Conservation (phyloP, 2,797 vertebrate genomes). For the Nannoperca australis region DNA sequence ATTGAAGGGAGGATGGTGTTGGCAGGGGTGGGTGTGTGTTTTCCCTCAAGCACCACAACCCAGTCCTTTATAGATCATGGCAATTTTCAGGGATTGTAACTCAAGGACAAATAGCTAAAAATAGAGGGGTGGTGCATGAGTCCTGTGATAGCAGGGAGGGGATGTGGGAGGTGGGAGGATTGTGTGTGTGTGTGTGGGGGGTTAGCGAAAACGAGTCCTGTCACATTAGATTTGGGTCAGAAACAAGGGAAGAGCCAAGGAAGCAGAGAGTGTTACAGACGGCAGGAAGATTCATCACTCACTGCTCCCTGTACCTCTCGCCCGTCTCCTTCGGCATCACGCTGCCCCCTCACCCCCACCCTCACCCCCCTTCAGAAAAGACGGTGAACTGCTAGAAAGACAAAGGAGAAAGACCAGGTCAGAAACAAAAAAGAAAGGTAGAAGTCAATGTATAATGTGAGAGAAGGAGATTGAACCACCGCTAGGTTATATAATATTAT, state of each 20-base stretch:
- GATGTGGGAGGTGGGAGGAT: slow-evolving; percentile 26
- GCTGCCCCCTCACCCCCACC: neutral
- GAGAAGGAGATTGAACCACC: slow-evolving; percentile 12
- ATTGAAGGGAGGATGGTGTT: slow-evolving; percentile 21
- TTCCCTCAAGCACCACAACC: slow-evolving; percentile 59
- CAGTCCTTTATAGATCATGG: slow-evolving; percentile 75
- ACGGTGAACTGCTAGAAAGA: slow-evolving; percentile 38
- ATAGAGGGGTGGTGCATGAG: slow-evolving; percentile 74
- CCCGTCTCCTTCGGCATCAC: slow-evolving; percentile 50
- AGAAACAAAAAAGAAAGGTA: neutral
- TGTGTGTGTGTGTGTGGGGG: slow-evolving; percentile 23
- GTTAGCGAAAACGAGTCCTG: slow-evolving; percentile 65
- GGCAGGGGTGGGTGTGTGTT: slow-evolving; percentile 39
- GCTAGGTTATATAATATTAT: slow-evolving; percentile 22
- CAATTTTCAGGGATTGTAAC: slow-evolving; percentile 79
- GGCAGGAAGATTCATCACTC: slow-evolving; percentile 70
- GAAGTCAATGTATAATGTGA: slow-evolving; percentile 13
- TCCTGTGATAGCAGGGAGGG: slow-evolving; percentile 44
- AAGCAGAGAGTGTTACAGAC: slow-evolving; percentile 67
- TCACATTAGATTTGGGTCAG: slow-evolving; percentile 82
- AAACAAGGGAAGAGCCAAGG: slow-evolving; percentile 61
- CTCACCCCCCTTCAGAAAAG: slow-evolving; percentile 9
- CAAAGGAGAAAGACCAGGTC: slow-evolving; percentile 21
- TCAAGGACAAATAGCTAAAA: slow-evolving; percentile 84
- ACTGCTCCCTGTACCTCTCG: slow-evolving; percentile 26